phyloP scores from a whole-genome alignment of 2,113 vertebrate genomes.

The Rhineura floridana region DNA sequence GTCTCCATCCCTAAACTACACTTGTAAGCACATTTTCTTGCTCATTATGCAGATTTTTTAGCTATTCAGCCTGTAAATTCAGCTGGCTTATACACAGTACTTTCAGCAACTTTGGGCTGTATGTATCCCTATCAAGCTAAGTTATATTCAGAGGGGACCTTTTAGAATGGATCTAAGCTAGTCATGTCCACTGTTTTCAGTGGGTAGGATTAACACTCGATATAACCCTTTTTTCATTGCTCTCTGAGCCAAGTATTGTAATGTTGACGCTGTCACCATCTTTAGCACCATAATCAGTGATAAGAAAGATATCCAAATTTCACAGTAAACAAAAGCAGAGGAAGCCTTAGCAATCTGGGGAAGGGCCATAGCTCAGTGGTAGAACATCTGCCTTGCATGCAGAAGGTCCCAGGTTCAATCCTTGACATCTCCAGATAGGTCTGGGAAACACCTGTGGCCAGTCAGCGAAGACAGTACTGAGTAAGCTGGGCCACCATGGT shows the following conservation, averaged over 20 bases:
- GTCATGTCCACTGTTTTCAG: too few relatives aligned
- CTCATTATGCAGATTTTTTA: neutral
- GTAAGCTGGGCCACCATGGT: too few relatives aligned
- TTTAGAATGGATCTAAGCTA: too few relatives aligned
- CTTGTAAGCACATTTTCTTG: neutral
- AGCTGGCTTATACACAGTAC: neutral
- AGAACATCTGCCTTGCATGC: too few relatives aligned
- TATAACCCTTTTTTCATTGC: neutral
- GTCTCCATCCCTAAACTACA: slow-evolving; percentile 32
- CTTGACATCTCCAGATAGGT: too few relatives aligned
- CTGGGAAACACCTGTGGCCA: too few relatives aligned
- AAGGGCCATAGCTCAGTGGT: too few relatives aligned
- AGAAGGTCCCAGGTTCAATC: too few relatives aligned
- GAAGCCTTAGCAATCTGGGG: neutral
- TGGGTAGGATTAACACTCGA: too few relatives aligned
- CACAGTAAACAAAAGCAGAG: neutral
- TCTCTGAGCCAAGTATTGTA: neutral
- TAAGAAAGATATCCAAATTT: neutral
- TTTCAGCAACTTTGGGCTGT: neutral
- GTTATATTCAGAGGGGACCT: too few relatives aligned
- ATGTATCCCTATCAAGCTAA: too few relatives aligned
- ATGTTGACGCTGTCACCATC: neutral
- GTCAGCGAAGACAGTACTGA: too few relatives aligned
- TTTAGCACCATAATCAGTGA: neutral
- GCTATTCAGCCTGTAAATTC: neutral